Evolutionary conservation across 2,797 vertebrate species (phyloP).

Genomic region (Sebastolobus altivelis): DNA sequence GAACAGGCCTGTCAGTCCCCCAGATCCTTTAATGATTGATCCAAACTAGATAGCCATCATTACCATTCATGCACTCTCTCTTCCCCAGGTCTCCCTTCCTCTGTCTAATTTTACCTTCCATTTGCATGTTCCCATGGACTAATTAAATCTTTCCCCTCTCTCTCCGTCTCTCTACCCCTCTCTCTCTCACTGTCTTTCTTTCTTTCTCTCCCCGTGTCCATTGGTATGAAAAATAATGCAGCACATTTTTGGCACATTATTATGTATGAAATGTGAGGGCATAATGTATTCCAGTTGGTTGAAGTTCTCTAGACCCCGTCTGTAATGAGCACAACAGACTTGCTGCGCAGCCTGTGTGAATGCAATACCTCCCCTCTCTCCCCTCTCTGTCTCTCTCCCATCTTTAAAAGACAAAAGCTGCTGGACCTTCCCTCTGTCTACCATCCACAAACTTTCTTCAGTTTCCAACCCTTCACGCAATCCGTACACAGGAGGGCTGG

Average conservation of each 20-base stretch:
- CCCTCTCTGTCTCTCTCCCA: conserved; percentile 27
- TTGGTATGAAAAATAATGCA: conserved; percentile 80
- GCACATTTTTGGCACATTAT: conserved; percentile 80
- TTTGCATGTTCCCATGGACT: conserved; percentile 80
- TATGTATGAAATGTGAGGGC: conserved; percentile 81
- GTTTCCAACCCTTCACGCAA: conserved; percentile 22
- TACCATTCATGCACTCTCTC: conserved; percentile 73
- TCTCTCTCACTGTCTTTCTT: conserved; percentile 9
- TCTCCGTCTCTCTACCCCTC: conserved; percentile 19
- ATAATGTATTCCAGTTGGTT: conserved; percentile 81
- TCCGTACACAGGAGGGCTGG: conserved; percentile 48
- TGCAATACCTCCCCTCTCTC: conserved; percentile 16
- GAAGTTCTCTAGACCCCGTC: conserved; percentile 69
- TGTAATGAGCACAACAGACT: conserved; percentile 69
- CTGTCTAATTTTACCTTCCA: conserved; percentile 82
- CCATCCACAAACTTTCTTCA: conserved; percentile 43
- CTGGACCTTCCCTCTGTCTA: conserved; percentile 64
- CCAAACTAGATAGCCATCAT: conserved; percentile 82
- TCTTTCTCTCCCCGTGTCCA: conserved; percentile 58
- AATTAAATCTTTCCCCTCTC: conserved; percentile 76
- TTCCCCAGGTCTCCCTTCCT: conserved; percentile 67
- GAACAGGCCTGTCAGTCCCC: conserved; percentile 72
- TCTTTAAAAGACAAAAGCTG: conserved; percentile 64
- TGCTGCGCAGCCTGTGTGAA: conserved; percentile 43
- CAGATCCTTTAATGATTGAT: conserved; percentile 82